These are phyloP conservation scores for Pristionchus arcanus DNA, from an alignment of 2,888 invertebrate genomes.

Conservation along the genomic window DNA sequence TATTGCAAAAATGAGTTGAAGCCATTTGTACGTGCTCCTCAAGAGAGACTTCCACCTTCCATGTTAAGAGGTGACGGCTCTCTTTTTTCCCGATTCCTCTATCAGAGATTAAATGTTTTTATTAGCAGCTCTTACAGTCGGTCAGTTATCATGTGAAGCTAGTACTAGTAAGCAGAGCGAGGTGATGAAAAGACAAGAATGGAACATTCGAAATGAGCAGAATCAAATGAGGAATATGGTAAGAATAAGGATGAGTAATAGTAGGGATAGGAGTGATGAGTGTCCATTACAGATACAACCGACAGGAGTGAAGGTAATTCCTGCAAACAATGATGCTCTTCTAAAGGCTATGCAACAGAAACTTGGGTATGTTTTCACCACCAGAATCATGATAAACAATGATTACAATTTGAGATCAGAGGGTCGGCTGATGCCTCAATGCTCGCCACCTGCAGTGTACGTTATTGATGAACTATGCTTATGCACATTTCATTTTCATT, in stretches of 20 bases:
- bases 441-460: neutral
- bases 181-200: neutral
- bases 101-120: no score
- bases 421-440: no score
- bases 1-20: no score
- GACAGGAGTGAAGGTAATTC: neutral
- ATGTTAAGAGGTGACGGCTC: neutral
- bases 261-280: neutral
- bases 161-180: neutral
- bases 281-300: neutral
- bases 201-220: neutral
- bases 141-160: neutral
- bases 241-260: neutral
- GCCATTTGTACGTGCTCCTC: no score
- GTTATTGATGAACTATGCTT: neutral
- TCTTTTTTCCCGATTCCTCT: no score
- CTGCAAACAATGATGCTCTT: neutral
- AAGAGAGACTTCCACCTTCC: neutral
- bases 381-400: neutral
- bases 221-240: neutral
- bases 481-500: no score
- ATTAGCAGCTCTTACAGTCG: neutral
- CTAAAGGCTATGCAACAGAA: neutral
- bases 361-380: neutral
- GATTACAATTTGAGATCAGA: neutral